Evolutionary conservation across 2,113 vertebrate genomes (phyloP), one percentile per base, ranked within the genome.

Genomic region (Ranitomeya variabilis): DNA sequence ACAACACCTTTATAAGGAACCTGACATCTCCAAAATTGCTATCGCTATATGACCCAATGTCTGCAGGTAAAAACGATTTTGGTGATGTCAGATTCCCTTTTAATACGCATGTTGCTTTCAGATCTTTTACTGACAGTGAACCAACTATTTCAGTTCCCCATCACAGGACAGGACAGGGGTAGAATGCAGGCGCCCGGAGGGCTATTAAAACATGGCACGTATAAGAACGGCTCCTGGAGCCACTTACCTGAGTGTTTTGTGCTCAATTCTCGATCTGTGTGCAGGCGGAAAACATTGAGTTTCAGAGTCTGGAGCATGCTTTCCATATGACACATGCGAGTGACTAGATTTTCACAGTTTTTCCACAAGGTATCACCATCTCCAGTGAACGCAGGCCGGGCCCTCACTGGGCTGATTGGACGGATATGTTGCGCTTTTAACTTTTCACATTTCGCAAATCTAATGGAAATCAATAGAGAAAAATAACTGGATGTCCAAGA

Each of bases 261-360:
- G 90, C 92, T 94, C 60, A 93, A 83, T 16, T 96, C 92, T 81
- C 92, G 94, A 87, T 94, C 93, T 0, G 91, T 93, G 82, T 95
- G 93, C 45, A 95, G 86, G 26, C 6, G 87, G 45, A 95, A 94
- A 60, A 94, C 37, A 77, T 90, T 93, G 85, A 94, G 90, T 85
- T 94, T 95, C 84, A 96, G 79, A 16, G 95, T 93, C 54, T 96
- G 94, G n/a, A 95, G 90, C 59, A 95, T 90, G 52, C 92, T 94
- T 90, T 96, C 95, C n/a, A 95, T 80, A 0, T 31, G 90, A 89
- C 92, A 93, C 76, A 91, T 92, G 51, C 91, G 83, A n/a, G 91
- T 94, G 87, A 94, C 90, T 16, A 96, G 90, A n/a, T 90, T 91
- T 73, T 94, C 92, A 80, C 91, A 93, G 84, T 91, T 94, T 78